phyloP scores from a whole-genome alignment of 2,113 vertebrate genomes.

The Colius striatus region DNA sequence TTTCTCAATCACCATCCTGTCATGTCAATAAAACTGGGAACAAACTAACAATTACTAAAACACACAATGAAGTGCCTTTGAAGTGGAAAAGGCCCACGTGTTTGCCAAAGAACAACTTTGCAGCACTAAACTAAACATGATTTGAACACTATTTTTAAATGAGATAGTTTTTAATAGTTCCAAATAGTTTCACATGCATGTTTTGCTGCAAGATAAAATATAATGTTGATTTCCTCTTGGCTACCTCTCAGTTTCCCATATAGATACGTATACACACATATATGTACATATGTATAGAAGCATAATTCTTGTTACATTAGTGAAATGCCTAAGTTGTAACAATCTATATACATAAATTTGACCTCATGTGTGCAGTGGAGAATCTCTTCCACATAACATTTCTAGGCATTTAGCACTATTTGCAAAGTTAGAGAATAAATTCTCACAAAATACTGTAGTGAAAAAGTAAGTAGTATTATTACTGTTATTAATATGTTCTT shows the following conservation, averaged over 20 bases:
- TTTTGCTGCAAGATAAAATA: neutral
- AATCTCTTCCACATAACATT: neutral
- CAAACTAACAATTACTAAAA: neutral
- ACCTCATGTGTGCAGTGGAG: neutral
- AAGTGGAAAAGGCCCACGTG: neutral
- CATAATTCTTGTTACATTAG: neutral
- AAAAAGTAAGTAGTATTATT: neutral
- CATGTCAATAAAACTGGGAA: neutral
- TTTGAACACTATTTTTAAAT: neutral
- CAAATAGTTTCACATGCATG: neutral
- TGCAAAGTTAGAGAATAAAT: neutral
- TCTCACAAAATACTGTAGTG: neutral
- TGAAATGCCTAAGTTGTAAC: neutral
- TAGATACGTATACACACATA: neutral
- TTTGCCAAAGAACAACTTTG: neutral
- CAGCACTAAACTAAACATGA: neutral
- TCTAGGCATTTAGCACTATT: neutral
- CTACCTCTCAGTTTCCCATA: neutral
- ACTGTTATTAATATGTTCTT: neutral
- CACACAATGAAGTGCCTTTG: neutral
- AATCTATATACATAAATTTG: neutral
- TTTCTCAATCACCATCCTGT: neutral
- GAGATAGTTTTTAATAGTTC: accelerated
- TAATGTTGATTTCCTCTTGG: neutral
- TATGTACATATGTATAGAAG: neutral